These are phyloP conservation scores for Epizoanthus rinbou DNA, from an alignment of 92 coral and sea anemone species.

Conservation along the genomic window DNA sequence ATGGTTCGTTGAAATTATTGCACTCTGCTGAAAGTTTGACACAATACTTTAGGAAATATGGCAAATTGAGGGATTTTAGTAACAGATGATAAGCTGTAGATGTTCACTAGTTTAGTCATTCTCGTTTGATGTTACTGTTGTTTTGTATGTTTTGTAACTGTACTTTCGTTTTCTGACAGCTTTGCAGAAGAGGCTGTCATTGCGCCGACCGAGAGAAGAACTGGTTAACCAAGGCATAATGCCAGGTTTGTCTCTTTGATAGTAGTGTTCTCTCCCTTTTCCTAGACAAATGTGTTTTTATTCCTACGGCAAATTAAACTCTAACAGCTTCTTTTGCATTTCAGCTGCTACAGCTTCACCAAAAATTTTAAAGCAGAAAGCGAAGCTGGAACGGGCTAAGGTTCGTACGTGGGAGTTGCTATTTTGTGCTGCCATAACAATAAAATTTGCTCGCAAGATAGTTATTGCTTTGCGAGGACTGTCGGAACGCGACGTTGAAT, in stretches of 20 bases:
- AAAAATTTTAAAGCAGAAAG: constrained; percentile 83
- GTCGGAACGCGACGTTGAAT: constrained; percentile 32
- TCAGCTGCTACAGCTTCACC: constrained; percentile 95
- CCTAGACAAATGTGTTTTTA: constrained; percentile 23
- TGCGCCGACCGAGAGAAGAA: constrained; percentile 89
- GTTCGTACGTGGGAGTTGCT: constrained; percentile 43
- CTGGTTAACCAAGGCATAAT: constrained; percentile 95
- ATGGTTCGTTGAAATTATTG: constrained; percentile 59
- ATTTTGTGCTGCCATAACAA: not conserved
- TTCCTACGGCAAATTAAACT: constrained; percentile 1
- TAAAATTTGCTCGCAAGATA: not conserved
- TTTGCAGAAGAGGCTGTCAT: constrained; percentile 88
- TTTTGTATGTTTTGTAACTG: constrained; percentile 10
- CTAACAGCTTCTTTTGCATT: constrained; percentile 49
- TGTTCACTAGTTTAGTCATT: constrained; percentile 9
- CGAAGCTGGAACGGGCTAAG: constrained; percentile 95
- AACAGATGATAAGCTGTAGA: not conserved
- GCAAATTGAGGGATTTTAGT: constrained; percentile 3
- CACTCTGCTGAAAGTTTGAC: constrained; percentile 17
- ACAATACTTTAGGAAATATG: constrained; percentile 28
- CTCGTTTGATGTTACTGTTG: constrained; percentile 1
- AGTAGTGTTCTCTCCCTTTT: not conserved
- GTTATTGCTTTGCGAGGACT: not conserved
- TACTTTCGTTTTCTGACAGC: constrained; percentile 64
- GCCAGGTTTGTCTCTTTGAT: constrained; percentile 78